Conservation (phyloP, 2,113 vertebrate species). For the Nanorana parkeri region DNA sequence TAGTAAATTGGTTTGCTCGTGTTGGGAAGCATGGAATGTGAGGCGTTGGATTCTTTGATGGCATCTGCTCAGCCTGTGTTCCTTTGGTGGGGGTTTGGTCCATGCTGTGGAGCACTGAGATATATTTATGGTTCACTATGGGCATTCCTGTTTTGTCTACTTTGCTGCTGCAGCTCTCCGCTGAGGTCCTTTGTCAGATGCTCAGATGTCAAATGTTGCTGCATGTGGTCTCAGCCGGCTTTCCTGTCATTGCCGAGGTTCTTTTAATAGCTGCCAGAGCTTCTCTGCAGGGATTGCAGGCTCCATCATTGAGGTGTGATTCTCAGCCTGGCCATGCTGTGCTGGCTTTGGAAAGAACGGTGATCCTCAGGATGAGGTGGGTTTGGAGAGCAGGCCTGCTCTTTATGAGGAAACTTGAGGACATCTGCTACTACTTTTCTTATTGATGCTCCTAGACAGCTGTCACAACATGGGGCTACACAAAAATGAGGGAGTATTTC, state of each 20-base stretch:
- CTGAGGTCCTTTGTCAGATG: slow-evolving; percentile 14
- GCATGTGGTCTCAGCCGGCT: background rate
- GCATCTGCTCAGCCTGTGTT: background rate
- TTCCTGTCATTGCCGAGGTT: slow-evolving; percentile 10
- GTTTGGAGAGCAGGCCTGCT: background rate
- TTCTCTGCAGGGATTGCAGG: background rate
- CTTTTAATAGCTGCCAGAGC: background rate
- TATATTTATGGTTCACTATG: background rate
- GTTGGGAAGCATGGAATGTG: too few species aligned
- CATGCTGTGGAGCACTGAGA: background rate
- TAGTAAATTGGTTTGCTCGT: background rate
- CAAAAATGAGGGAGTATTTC: background rate
- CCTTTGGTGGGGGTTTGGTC: background rate
- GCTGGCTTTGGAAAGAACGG: background rate
- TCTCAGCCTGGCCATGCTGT: background rate
- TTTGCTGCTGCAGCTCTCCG: background rate
- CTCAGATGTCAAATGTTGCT: slow-evolving; percentile 21
- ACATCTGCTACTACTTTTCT: slow-evolving; percentile 15
- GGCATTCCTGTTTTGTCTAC: slow-evolving; percentile 2
- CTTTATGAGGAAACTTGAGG: background rate
- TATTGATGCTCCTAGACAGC: background rate
- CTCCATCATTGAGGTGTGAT: background rate
- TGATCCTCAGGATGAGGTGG: background rate
- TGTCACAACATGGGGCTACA: slow-evolving; percentile 6
- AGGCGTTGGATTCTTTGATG: too few species aligned